Evolutionary conservation across 2,888 invertebrate species (phyloP), one percentile per base, ranked within the genome.

Genomic region (Idaea straminata): DNA sequence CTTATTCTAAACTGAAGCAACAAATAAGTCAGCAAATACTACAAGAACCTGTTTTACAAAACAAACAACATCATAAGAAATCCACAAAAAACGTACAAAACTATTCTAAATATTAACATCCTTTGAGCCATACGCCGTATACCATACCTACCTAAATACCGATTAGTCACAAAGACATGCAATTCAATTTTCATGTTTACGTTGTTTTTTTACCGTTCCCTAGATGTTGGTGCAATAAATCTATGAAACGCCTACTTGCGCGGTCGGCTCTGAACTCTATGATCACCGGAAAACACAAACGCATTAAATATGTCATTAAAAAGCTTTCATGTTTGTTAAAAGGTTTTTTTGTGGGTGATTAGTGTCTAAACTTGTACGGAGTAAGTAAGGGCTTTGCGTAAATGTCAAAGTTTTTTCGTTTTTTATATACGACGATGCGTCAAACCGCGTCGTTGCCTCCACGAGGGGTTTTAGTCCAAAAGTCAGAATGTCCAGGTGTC

Each of bases 331-430:
- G 47, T 47, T 10, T 5, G 47, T 47, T 47, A 47, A 47, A 47
- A 47, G 47, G 47, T 47, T 47, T 47, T 47, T 47, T 47, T 47
- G 47, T 47, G 47, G 47, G 47, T 47, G 47, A 47, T 47, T 47
- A 13, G 47, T 47, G 47, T 47, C 47, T 47, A 47, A 47, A 47
- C 13, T 47, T 13, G 4, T 47, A 47, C 10, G 47, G 13, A 13
- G 10, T 47, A 47, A 47, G 47, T 47, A 7, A 47, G 47, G 0
- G 25, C 25, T 25, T 25, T 25, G 25, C 25, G 25, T 25, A 25
- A 25, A 25, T 25, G 25, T 25, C 25, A 25, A 25, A 2, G 25
- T 25, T 25, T 25, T 25, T 25, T 25, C n/a, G n/a, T n/a, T 25
- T 25, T 25, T 2, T 2, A 25, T 25, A 25, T 25, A 25, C 3